Evolutionary conservation across 23 tunicate genomes (phyloP), one percentile per base, ranked within the genome.

Genomic region (Halocynthia aurantium): DNA sequence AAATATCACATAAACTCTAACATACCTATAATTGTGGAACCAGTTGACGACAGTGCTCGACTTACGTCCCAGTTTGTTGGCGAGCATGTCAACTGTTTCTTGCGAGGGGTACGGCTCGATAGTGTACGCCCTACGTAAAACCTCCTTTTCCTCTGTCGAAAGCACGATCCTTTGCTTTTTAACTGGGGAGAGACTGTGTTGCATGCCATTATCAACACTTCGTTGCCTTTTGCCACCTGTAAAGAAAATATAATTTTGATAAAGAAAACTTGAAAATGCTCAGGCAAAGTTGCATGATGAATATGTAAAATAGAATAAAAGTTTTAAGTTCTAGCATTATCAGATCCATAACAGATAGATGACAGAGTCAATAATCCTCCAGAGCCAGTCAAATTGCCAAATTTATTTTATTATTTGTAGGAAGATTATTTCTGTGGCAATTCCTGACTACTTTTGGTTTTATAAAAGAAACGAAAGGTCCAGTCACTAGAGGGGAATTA

Each of bases 21-120:
- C n/a, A 17, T 83, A 84, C 88, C 88, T 77, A 69, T 84, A 84
- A 77, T 84, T 84, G 56, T 84, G 88, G 56, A 84, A 84, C 88
- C 88, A 84, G 7, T 84, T 84, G 60, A 84, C 88, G 10, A 84
- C 71, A 19, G 88, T 84, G 19, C 76, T 79, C 12, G 88, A 70
- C 55, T 84, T 77, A n/a, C 81, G 57, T 22, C 68, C 68, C 15
- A 84, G 71, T 77, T 84, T 84, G 9, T 55, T 58, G 7, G 88
- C 82, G 6, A 84, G 69, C 11, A 77, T 60, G 58, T 84, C 70
- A 0, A 84, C 88, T 7, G 88, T 84, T 63, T 69, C 71, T 50
- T 77, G 88, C n/a, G 76, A 80, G 10, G 88, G 88, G 61, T 84
- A 84, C 8, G 88, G 83, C 61, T 84, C 83, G 50, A 53, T 50